Evolutionary conservation across 2,888 invertebrate species (phyloP), one percentile per base, ranked within the genome.

Genomic region (Nomada lathburiana): DNA sequence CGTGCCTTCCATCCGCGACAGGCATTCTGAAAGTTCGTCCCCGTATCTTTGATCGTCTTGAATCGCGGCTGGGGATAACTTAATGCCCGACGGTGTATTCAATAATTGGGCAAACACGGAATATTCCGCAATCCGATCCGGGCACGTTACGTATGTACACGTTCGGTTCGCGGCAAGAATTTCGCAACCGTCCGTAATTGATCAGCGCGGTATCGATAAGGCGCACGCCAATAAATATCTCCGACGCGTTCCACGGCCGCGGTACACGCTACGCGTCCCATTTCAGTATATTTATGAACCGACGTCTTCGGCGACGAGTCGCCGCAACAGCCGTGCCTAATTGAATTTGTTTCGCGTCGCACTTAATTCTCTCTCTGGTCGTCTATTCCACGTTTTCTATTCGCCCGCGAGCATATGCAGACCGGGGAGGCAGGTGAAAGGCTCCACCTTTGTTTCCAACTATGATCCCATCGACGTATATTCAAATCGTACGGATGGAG

Each of bases 381-480:
- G 64, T 79, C 67, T 53, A 29, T 53, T 20, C 59, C 13, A 3
- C 11, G 13, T 69, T 76, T 65, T 52, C 80, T 53, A 65, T 29
- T 16, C 20, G 36, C 18, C 18, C 42, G 18, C 20, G 64, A 57
- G 23, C 78, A 44, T 44, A 65, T 76, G 83, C 83, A 80, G 82
- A 78, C 78, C 79, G 65, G 23, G 29, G 69, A 44, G 71, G 77
- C 87, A 87, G 87, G 87, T 87, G 87, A 82, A 80, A 83, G 79
- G 80, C 71, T 60, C 64, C 69, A 70, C 76, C 71, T 77, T 81
- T 78, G 73, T 79, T 73, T 71, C 72, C 71, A 44, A 62, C n/a
- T 86, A 86, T 80, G 85, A 85, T 87, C 83, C 79, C 52, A 85
- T 87, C 85, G 75, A 87, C 73, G 79, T 79, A 77, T 83, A 79